Evolutionary conservation across 23 tunicate genomes (phyloP).

Genomic region (Trididemnum nubilum): DNA sequence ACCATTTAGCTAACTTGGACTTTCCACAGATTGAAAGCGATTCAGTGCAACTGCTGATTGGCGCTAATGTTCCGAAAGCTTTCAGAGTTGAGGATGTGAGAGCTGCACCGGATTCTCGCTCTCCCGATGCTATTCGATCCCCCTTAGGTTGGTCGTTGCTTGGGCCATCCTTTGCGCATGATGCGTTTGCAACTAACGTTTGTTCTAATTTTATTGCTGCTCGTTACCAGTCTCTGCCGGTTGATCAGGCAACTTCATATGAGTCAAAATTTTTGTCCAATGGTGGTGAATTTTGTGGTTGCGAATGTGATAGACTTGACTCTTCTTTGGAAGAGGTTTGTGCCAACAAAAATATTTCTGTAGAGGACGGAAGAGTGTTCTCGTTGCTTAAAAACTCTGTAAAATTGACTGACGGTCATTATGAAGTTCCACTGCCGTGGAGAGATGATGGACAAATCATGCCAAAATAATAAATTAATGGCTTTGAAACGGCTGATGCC

Average conservation of each 20-base stretch:
- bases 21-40: neutral
- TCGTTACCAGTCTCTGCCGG: neutral
- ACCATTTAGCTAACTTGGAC: too few species aligned
- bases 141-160: slow-evolving; percentile 9
- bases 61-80: slow-evolving; percentile 9
- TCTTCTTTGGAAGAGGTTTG: neutral
- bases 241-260: neutral
- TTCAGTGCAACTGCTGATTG: neutral
- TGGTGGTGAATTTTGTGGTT: neutral
- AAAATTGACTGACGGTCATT: slow-evolving; percentile 27
- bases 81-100: neutral
- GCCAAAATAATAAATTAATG: slow-evolving; percentile 32
- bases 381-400: neutral
- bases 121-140: slow-evolving; percentile 4
- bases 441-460: slow-evolving; percentile 4
- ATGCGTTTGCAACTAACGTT: neutral
- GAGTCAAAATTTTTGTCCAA: neutral
- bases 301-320: too few species aligned
- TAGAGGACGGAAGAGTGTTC: slow-evolving; percentile 11
- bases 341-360: neutral
- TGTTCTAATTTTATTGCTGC: neutral
- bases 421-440: slow-evolving; percentile 34
- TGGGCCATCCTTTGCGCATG: neutral
- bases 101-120: neutral
- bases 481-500: slow-evolving; percentile 13